These are phyloP conservation scores for Myiagra hebetior DNA, from an alignment of 2,113 vertebrate species.

Conservation along the genomic window DNA sequence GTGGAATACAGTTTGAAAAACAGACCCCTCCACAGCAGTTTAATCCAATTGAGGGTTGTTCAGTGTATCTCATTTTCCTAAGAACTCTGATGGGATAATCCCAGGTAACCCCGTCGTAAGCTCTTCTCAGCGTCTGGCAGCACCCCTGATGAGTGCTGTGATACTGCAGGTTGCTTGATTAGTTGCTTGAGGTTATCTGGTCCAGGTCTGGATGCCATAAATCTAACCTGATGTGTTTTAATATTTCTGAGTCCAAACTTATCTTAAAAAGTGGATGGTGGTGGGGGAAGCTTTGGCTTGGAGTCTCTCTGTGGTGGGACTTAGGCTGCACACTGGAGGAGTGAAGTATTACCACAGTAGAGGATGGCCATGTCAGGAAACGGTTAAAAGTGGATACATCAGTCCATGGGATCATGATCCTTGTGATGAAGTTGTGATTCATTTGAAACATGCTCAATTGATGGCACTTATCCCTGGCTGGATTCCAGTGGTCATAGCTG, in stretches of 20 bases:
- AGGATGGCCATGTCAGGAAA: neutral
- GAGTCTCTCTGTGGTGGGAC: neutral
- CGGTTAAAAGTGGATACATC: neutral
- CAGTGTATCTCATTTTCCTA: neutral
- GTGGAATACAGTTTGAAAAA: neutral
- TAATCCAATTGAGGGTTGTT: neutral
- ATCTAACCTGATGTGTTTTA: neutral
- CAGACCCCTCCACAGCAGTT: neutral
- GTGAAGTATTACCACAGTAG: neutral
- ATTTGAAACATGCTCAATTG: neutral
- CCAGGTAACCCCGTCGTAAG: slow-evolving; percentile 20
- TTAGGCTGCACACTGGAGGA: neutral
- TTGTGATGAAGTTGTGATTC: neutral
- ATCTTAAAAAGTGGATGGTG: neutral
- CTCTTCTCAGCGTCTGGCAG: slow-evolving; percentile 15
- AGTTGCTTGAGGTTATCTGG: neutral
- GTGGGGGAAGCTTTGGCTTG: neutral
- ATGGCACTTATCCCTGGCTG: neutral
- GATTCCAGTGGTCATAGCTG: neutral
- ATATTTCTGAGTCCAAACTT: neutral
- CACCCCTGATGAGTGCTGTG: neutral
- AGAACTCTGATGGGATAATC: slow-evolving; percentile 31
- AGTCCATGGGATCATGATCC: neutral
- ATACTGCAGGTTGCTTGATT: neutral
- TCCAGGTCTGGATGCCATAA: neutral